These are phyloP conservation scores for Eremobia ochroleuca DNA, from an alignment of 2,888 invertebrate species.

Conservation along the genomic window DNA sequence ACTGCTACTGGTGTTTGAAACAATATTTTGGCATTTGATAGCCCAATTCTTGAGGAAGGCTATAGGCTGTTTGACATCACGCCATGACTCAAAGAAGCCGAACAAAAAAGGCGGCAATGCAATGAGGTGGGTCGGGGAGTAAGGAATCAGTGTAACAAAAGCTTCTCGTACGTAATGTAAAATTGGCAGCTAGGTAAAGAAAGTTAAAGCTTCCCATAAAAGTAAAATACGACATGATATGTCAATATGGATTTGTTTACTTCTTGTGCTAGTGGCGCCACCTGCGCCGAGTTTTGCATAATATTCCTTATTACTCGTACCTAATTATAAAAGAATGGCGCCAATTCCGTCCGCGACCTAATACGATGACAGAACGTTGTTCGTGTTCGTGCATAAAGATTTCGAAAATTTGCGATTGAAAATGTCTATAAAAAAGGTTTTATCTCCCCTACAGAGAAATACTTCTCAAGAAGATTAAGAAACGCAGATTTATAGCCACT, in stretches of 20 bases:
- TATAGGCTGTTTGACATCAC: too few species aligned
- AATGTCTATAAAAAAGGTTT: background rate
- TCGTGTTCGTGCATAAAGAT: background rate
- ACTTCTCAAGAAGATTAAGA: background rate
- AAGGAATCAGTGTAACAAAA: background rate
- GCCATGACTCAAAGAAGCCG: background rate
- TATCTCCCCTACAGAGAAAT: background rate
- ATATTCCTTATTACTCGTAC: too few species aligned
- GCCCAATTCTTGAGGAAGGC: background rate
- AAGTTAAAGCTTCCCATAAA: background rate
- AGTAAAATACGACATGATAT: too few species aligned
- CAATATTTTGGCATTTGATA: background rate
- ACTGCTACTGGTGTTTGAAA: background rate
- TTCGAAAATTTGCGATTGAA: background rate
- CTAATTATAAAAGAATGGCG: background rate
- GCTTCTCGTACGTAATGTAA: background rate
- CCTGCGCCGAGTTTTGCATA: too few species aligned
- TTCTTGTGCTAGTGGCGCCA: too few species aligned
- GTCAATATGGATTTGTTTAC: too few species aligned
- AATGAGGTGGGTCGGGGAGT: background rate
- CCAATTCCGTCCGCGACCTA: background rate
- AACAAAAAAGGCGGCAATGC: background rate
- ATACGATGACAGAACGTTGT: background rate
- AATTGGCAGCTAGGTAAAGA: background rate
- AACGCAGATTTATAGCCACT: background rate